Evolutionary conservation across 2,113 vertebrate genomes (phyloP), one percentile per base, ranked within the genome.

Genomic region (Xenotilapia flavipinnis): DNA sequence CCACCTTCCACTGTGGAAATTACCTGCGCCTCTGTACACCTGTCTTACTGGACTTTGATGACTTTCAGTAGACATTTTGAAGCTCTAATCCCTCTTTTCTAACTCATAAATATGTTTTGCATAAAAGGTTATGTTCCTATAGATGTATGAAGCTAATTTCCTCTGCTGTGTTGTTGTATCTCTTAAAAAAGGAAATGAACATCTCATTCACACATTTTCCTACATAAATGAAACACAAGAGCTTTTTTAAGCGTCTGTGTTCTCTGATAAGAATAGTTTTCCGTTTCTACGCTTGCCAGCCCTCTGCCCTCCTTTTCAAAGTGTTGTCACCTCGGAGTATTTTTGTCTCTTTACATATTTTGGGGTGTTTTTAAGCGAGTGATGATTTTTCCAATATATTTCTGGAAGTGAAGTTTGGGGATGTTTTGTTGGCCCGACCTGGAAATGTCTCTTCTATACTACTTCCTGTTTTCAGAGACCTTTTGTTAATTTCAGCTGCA

Each of bases 401-500:
- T 91, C 62, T 73, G 90, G 83, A 83, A 53, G 38, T 70, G 79
- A 86, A 90, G 70, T 81, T 77, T 11, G 45, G 85, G 84, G 87
- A 89, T 89, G 87, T 93, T 94, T 91, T 91, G 89, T 90, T 86
- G 42, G 21, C 55, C 68, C 45, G 82, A 94, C 93, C 91, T 93
- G 94, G 93, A 95, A 93, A 93, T 90, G 93, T 93, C 91, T 70
- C 92, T 75, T 81, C 33, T 88, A 77, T 88, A 93, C 11, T 89
- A 84, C 89, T 93, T 95, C 95, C 95, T 95, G 94, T 95, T 94
- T 95, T 94, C 84, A 81, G 56, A 65, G 62, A 90, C 84, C 87
- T 87, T 94, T 93, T 92, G 92, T 94, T 87, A 75, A 85, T 84
- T 86, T 77, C 26, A 51, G 73, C 26, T 77, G 17, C 70, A 19